These are phyloP conservation scores for Botia almorhae DNA, from an alignment of 2,797 vertebrate genomes.

Conservation along the genomic window DNA sequence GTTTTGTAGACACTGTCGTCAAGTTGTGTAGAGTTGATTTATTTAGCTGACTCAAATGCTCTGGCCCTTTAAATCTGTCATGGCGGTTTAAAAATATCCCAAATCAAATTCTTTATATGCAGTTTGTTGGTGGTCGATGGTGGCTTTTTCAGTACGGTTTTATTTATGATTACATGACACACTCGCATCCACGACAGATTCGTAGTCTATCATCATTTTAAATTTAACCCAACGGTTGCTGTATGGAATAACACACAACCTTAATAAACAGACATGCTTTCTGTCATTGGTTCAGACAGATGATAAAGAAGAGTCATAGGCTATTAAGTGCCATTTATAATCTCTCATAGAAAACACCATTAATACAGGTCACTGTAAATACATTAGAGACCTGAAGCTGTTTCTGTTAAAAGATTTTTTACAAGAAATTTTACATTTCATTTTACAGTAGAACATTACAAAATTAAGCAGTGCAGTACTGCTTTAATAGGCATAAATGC, in stretches of 20 bases:
- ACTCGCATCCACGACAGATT: conserved; percentile 11
- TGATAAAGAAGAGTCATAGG: conserved; percentile 1
- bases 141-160: conserved; percentile 4
- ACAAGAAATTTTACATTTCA: too few species aligned
- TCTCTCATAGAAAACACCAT: not conserved
- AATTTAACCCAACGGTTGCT: conserved; percentile 12
- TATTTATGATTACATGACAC: conserved; percentile 40
- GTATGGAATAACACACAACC: conserved; percentile 18
- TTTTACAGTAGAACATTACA: too few species aligned
- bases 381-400: not conserved
- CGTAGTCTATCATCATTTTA: not conserved
- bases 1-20: conserved; percentile 12
- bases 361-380: conserved; percentile 1
- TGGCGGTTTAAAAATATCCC: conserved; percentile 28
- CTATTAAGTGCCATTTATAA: conserved; percentile 13
- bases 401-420: too few species aligned
- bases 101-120: conserved; percentile 29
- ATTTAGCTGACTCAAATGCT: conserved; percentile 12
- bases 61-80: conserved; percentile 40
- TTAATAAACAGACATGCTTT: conserved; percentile 14
- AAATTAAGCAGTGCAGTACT: too few species aligned
- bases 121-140: not conserved
- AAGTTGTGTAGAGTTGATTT: conserved; percentile 7
- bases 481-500: too few species aligned
- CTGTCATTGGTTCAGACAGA: conserved; percentile 4